A percentile compares a stretch with the other conserved stretches of the same genome.
Evolutionary conservation across 30 jellyfish, hydroid and myxozoan genomes (phyloP).

Genomic region (Hydra vulgaris): DNA sequence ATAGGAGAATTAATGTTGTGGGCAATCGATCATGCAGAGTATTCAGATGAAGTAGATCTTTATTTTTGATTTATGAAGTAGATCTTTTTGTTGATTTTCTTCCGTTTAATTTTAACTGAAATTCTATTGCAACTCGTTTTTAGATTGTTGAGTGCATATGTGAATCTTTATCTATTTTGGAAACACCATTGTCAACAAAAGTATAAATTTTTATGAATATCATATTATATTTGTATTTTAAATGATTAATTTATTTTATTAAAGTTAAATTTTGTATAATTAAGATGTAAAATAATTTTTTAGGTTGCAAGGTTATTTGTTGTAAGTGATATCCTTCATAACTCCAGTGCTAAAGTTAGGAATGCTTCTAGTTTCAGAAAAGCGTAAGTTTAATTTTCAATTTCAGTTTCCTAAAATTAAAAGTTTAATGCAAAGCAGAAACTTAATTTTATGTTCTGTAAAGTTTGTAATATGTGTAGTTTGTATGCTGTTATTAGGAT

Average conservation of each 20-base stretch:
- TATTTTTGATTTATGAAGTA: neutral
- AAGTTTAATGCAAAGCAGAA: neutral
- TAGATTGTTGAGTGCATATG: constrained; percentile 86
- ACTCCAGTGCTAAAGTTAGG: constrained; percentile 70
- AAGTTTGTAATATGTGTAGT: too few relatives aligned
- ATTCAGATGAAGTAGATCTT: constrained; percentile 63
- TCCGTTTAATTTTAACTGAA: neutral
- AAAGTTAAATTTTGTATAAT: too few relatives aligned
- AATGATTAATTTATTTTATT: too few relatives aligned
- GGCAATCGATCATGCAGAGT: constrained; percentile 93
- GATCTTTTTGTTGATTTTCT: neutral
- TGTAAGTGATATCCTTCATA: constrained; percentile 78
- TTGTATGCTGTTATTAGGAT: too few relatives aligned
- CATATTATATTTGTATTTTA: too few relatives aligned
- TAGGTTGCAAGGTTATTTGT: constrained; percentile 89
- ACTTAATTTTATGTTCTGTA: too few relatives aligned
- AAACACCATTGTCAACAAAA: constrained; percentile 84
- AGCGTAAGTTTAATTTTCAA: constrained; percentile 51
- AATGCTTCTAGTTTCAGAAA: constrained; percentile 78
- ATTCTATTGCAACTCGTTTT: neutral
- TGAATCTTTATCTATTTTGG: constrained; percentile 78
- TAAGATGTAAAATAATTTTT: too few relatives aligned
- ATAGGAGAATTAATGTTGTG: constrained; percentile 90
- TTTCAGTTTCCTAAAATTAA: neutral
- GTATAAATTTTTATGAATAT: constrained; percentile 22